Conservation (phyloP, 2,888 invertebrate species). For the Euzetes globulus region DNA sequence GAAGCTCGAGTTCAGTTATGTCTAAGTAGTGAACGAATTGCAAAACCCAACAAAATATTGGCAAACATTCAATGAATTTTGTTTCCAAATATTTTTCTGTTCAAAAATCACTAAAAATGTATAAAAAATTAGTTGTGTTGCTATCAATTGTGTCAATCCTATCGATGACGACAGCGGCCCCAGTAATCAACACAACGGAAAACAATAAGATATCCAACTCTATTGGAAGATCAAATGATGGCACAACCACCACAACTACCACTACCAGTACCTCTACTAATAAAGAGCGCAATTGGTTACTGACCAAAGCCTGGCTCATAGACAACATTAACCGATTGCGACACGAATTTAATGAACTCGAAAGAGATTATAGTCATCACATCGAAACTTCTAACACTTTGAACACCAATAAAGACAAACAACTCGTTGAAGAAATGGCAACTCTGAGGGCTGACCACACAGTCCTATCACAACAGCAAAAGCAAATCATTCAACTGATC, state of each 20-base stretch:
- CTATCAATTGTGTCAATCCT: neutral
- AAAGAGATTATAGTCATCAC: conserved; percentile 32
- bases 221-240: neutral
- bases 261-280: neutral
- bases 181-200: neutral
- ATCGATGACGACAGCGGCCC: neutral
- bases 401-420: conserved; percentile 24
- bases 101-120: neutral
- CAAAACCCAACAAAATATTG: neutral
- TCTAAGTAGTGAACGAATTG: neutral
- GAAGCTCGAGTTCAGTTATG: neutral
- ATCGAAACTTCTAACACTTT: neutral
- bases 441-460: conserved; percentile 35
- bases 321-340: conserved; percentile 37
- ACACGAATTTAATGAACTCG: conserved; percentile 36
- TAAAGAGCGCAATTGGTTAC: conserved; percentile 33
- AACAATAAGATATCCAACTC: neutral
- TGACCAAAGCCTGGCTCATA: conserved; percentile 37
- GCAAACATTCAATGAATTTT: neutral
- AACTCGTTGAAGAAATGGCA: conserved; percentile 33
- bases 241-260: conserved; percentile 7
- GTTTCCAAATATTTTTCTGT: neutral
- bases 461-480: conserved; percentile 34
- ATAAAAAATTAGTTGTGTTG: neutral
- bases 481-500: conserved; percentile 36